Base-by-base conservation (phyloP, 2,888 invertebrate species). In the Cacoxenus indagator region DNA sequence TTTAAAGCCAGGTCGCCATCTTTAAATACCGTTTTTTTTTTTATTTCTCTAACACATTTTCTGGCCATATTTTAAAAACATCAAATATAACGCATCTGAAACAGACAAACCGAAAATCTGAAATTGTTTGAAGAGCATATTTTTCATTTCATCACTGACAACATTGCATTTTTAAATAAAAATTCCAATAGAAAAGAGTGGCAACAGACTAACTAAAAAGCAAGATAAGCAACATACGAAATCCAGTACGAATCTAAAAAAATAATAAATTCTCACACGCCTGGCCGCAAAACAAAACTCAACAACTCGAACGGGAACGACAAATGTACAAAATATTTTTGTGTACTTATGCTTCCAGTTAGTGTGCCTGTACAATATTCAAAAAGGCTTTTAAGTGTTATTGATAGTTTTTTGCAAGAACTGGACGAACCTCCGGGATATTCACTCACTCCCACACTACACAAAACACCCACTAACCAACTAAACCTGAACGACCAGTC, bases 81-180 rank as follows among this genome's bases (percentile, higher is more conserved):
- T 37, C 37, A 37, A 37, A 37, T 11, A 2, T 11, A 37, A 37
- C 8, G 5, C 37, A 37, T 37, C 1, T 6, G 24, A 22, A 22
- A 27, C 4, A 22, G 14, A 14, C 14, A 57, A 57, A 19, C 29
- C 54, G 3, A 5, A 37, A 2, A 1, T 37, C 37, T 2, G 46
- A 19, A 48, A 51, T 22, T 4, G 45, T 43, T n/a, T 57, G 59
- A 1, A 45, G 29, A 68, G 74, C 72, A 77, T 74, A 81, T 80
- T 79, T 77, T 74, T 78, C 81, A 78, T 80, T 77, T 80, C 73
- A 76, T 75, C 76, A 75, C 75, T 71, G 77, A 62, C 72, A 67
- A 81, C 76, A 80, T 79, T 81, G 77, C 80, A 81, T 81, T 80
- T 80, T 81, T 77, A 78, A 79, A 81, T 79, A 70, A 70, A 19